A percentile compares a stretch with the other conserved stretches of the same genome.
These are phyloP conservation scores for Drosophila siamana DNA, from an alignment of 2,888 invertebrate genomes.

Conservation along the genomic window DNA sequence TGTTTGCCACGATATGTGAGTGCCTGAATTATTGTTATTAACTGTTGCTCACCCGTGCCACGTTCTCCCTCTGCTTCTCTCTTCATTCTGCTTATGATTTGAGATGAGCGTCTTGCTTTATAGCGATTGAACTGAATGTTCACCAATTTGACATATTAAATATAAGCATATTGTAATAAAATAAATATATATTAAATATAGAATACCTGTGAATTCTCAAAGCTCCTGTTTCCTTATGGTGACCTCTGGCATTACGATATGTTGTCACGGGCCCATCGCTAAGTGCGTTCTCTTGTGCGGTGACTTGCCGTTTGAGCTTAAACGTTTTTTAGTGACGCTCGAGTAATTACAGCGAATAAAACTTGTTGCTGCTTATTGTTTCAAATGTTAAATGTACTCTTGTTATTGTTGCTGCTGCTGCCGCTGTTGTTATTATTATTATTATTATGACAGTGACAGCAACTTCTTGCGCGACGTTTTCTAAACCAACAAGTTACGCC, in stretches of 20 bases:
- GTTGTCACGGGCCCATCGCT: constrained; percentile 25
- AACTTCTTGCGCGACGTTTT: constrained; percentile 46
- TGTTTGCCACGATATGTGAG: constrained; percentile 18
- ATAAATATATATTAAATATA: too few species aligned
- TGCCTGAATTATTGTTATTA: constrained; percentile 55
- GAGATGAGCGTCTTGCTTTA: neutral
- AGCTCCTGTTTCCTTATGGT: too few species aligned
- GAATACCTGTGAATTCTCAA: too few species aligned
- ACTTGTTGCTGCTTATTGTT: constrained; percentile 40
- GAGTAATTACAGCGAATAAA: constrained; percentile 51
- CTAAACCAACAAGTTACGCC: constrained; percentile 33
- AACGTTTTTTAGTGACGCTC: constrained; percentile 74
- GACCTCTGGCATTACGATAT: neutral
- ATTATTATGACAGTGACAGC: constrained; percentile 36
- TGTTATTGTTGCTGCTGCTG: constrained; percentile 38
- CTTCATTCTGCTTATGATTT: neutral
- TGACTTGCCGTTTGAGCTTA: constrained; percentile 54
- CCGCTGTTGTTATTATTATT: constrained; percentile 29
- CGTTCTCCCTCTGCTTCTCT: constrained; percentile 2
- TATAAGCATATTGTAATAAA: too few species aligned
- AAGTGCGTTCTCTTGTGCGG: constrained; percentile 12
- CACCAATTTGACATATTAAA: neutral
- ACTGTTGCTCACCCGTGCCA: constrained; percentile 35
- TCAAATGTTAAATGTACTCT: constrained; percentile 34
- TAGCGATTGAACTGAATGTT: neutral